phyloP scores from a whole-genome alignment of 2,888 invertebrate genomes.

The Taphrorychus bicolor region DNA sequence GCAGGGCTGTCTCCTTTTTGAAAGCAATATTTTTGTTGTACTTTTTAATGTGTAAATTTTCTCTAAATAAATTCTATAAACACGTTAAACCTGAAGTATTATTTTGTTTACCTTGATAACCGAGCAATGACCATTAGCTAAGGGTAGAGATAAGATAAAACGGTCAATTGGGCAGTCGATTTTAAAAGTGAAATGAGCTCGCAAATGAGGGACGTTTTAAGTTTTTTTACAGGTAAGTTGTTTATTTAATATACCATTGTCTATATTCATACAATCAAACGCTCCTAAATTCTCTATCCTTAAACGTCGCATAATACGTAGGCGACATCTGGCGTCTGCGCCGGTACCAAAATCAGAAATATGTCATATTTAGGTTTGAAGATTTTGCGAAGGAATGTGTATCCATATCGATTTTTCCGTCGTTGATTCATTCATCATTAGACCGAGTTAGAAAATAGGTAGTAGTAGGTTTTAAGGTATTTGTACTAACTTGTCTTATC shows the following conservation, averaged over 20 bases:
- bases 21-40: constrained; percentile 43
- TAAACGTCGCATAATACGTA: too few relatives aligned
- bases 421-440: too few relatives aligned
- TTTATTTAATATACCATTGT: background rate
- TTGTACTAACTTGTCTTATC: too few relatives aligned
- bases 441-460: too few relatives aligned
- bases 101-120: constrained; percentile 17
- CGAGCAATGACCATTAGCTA: constrained; percentile 10
- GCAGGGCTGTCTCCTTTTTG: constrained; percentile 46
- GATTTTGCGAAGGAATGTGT: too few relatives aligned
- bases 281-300: too few relatives aligned
- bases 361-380: too few relatives aligned
- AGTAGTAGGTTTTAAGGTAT: too few relatives aligned
- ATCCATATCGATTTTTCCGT: too few relatives aligned
- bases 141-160: constrained; percentile 2
- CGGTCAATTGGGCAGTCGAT: background rate
- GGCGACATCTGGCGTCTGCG: too few relatives aligned
- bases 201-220: background rate
- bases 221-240: constrained; percentile 2
- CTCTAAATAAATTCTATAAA: constrained; percentile 37
- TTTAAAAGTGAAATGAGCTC: background rate
- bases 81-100: constrained; percentile 12
- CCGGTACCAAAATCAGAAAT: too few relatives aligned
- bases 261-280: too few relatives aligned
- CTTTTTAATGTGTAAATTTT: constrained; percentile 37